Percentiles rank a stretch among this genome's conserved stretches.
These are phyloP conservation scores for Drosophila anceps DNA, from an alignment of 2,888 invertebrate species.

Conservation along the genomic window DNA sequence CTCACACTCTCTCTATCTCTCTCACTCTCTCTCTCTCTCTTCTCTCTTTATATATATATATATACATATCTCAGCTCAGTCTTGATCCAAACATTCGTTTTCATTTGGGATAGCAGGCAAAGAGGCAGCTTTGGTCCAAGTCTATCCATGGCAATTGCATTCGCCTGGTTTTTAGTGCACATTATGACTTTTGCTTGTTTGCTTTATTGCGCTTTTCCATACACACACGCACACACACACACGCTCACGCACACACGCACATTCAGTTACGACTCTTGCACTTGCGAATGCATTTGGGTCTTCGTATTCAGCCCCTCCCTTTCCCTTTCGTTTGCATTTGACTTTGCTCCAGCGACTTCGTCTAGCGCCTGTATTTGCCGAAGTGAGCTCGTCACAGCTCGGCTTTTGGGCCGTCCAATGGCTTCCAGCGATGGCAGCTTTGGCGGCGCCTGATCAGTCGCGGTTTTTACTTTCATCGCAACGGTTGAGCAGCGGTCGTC, in stretches of 20 bases:
- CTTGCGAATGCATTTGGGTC: conserved; percentile 49
- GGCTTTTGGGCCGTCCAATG: conserved; percentile 55
- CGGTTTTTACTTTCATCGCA: conserved; percentile 85
- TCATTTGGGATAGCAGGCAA: conserved; percentile 37
- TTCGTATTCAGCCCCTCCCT: conserved; percentile 10
- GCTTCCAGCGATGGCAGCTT: conserved; percentile 62
- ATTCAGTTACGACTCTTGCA: conserved; percentile 38
- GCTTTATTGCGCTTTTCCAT: conserved; percentile 68
- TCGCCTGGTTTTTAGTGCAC: conserved; percentile 62
- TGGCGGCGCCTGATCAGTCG: conserved; percentile 84
- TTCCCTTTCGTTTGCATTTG: conserved; percentile 1
- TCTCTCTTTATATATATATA: neutral
- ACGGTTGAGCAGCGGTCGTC: conserved; percentile 73
- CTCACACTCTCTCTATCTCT: neutral
- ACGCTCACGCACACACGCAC: conserved; percentile 21
- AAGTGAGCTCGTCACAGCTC: conserved; percentile 31
- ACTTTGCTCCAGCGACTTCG: conserved; percentile 3
- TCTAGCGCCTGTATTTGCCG: conserved; percentile 25
- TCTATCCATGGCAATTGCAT: conserved; percentile 44
- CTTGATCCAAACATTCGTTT: conserved; percentile 37
- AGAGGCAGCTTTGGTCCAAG: conserved; percentile 16
- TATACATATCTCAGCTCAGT: neutral
- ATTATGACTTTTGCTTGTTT: conserved; percentile 71
- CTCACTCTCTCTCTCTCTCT: neutral
- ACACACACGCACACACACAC: conserved; percentile 32